These are phyloP conservation scores for Caenorhabditis macrosperma DNA, from an alignment of 2,888 invertebrate genomes.

Conservation along the genomic window DNA sequence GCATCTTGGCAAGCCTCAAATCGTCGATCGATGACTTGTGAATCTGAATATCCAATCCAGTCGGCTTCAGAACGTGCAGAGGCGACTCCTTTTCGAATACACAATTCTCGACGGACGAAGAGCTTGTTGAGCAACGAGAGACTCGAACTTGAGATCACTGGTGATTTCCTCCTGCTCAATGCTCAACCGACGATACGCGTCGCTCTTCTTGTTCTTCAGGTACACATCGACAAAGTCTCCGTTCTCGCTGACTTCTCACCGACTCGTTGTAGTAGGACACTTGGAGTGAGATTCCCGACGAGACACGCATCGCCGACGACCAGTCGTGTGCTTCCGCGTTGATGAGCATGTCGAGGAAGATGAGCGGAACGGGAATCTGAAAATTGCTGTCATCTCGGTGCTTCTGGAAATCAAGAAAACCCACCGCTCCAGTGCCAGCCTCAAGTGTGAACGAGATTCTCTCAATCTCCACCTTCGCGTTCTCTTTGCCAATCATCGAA, in stretches of 20 bases:
- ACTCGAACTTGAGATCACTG: constrained; percentile 66
- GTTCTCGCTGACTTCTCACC: constrained; percentile 80
- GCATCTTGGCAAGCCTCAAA: no score
- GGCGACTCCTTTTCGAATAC: no score
- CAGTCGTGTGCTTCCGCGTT: constrained; percentile 83
- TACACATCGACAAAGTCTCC: constrained; percentile 71
- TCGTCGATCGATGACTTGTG: no score
- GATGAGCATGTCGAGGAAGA: constrained; percentile 89
- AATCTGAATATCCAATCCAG: no score
- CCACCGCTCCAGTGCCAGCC: constrained; percentile 65
- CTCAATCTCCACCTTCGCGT: constrained; percentile 66
- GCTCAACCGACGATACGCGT: constrained; percentile 33
- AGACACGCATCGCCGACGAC: constrained; percentile 79
- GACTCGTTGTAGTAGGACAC: constrained; percentile 94
- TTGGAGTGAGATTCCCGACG: constrained; percentile 83
- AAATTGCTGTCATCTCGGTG: constrained; percentile 1
- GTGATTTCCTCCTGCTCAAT: constrained; percentile 63
- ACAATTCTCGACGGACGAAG: no score
- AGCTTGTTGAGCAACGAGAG: no score
- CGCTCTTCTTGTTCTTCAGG: constrained; percentile 37
- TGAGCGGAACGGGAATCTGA: constrained; percentile 89
- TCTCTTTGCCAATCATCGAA: constrained; percentile 62
- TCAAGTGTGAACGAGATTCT: constrained; percentile 68
- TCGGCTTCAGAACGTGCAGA: no score
- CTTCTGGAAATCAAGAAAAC: neutral